phyloP scores from a whole-genome alignment of 2,888 invertebrate species.

The Lapara coniferarum region DNA sequence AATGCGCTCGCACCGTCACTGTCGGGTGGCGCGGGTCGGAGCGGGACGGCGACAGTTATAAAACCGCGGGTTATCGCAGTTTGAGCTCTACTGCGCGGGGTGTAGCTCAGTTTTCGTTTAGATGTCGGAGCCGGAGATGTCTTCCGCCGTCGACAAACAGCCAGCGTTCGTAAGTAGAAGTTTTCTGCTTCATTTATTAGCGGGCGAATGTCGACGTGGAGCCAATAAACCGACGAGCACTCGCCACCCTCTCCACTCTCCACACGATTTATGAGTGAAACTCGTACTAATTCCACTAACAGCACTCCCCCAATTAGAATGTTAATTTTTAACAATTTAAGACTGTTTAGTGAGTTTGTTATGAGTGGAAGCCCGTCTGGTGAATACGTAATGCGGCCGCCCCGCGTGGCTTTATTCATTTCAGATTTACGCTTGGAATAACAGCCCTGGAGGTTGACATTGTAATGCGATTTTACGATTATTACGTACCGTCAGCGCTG shows the following conservation, averaged over 20 bases:
- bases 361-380: constrained; percentile 62
- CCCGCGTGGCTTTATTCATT: constrained; percentile 50
- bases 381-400: constrained; percentile 57
- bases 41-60: constrained; percentile 54
- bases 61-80: constrained; percentile 57
- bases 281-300: constrained; percentile 80
- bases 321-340: constrained; percentile 82
- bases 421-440: constrained; percentile 57
- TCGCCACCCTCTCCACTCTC: constrained; percentile 74
- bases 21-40: constrained; percentile 49
- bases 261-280: constrained; percentile 79
- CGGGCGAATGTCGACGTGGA: constrained; percentile 72
- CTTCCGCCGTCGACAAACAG: constrained; percentile 70
- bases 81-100: constrained; percentile 59
- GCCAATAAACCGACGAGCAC: constrained; percentile 73
- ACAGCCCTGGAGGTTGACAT: constrained; percentile 52
- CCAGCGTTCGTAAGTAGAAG: constrained; percentile 71
- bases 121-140: constrained; percentile 50
- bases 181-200: constrained; percentile 83
- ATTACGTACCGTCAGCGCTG: constrained; percentile 49
- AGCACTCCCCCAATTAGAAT: constrained; percentile 79
- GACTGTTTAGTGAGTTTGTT: constrained; percentile 73
- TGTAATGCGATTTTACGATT: constrained; percentile 58
- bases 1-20: constrained; percentile 64
- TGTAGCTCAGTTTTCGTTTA: constrained; percentile 62